phyloP scores from a whole-genome alignment of 2,797 vertebrate species.

The Lophius americanus region DNA sequence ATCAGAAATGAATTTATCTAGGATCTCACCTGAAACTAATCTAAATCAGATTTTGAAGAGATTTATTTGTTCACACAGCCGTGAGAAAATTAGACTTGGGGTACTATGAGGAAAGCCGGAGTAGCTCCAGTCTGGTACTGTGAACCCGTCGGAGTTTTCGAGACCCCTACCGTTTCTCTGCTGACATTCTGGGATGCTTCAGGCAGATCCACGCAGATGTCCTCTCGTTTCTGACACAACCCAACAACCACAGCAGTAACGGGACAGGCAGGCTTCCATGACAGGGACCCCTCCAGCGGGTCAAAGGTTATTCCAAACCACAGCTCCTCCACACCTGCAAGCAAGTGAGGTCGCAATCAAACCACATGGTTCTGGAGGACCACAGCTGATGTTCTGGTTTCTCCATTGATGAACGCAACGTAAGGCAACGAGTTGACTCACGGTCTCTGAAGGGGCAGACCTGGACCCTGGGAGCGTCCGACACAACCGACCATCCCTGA shows the following conservation, averaged over 20 bases:
- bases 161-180: constrained; percentile 66
- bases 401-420: background rate
- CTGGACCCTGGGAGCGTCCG: constrained; percentile 86
- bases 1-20: too few relatives aligned
- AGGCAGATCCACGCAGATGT: constrained; percentile 66
- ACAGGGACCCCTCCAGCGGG: constrained; percentile 60
- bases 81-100: too few relatives aligned
- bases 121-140: too few relatives aligned
- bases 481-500: constrained; percentile 87
- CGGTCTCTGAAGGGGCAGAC: constrained; percentile 90
- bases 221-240: constrained; percentile 65
- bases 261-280: constrained; percentile 75
- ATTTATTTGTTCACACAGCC: too few relatives aligned
- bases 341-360: background rate
- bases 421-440: constrained; percentile 63
- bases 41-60: too few relatives aligned
- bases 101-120: too few relatives aligned
- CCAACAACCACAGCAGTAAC: constrained; percentile 45
- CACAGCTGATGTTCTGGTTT: accelerated
- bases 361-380: background rate
- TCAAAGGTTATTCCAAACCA: constrained; percentile 80
- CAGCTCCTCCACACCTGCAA: constrained; percentile 74
- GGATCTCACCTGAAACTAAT: too few relatives aligned
- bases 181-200: constrained; percentile 52
- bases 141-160: background rate